Base-by-base conservation (phyloP, 2,113 vertebrate species). In the Protomyctophum bolini region DNA sequence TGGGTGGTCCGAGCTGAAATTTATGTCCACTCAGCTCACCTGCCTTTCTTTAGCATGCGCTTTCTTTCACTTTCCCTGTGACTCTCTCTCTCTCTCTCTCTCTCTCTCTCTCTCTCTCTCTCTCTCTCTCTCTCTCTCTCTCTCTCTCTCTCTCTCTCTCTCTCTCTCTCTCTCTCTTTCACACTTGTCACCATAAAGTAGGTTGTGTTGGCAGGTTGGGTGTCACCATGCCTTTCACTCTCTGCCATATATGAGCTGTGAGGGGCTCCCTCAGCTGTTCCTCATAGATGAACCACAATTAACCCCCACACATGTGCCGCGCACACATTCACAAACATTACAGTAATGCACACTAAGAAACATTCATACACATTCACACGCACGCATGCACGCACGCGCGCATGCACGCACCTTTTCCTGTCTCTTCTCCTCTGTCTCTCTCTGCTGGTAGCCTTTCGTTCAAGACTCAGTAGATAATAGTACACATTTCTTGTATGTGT, bases 181-280 rank as follows among this genome's bases (percentile, higher is more conserved):
- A 86, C 85, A 85, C 83, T 84, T 80, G 80, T 86, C 86, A 88
- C 86, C 85, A 84, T 93, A 90, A 92, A 92, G 88, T 81, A 86
- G 86, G 83, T 87, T 81, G 81, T 76, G 84, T 83, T 90, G 89
- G 91, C 90, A 91, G 86, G 74, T 82, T 75, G 78, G 68, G 83
- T 86, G 87, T 87, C 86, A 90, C 80, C 82, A 89, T 92, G 87
- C 86, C 85, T 86, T 86, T 87, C 78, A 77, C 65, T 75, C 67
- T 81, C 71, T 75, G 69, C 86, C 88, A 78, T 91, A 94, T 92
- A 91, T 86, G 91, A 91, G 79, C 75, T 46, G 65, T 48, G 21
- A 58, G 68, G 63, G 58, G 68, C 81, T 84, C 90, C 81, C 81
- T 90, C 92, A 94, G 92, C 93, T 93, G 93, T 91, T 92, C 82